Evolutionary conservation across 2,113 vertebrate species (phyloP).

Genomic region (Melanotaenia duboulayi): DNA sequence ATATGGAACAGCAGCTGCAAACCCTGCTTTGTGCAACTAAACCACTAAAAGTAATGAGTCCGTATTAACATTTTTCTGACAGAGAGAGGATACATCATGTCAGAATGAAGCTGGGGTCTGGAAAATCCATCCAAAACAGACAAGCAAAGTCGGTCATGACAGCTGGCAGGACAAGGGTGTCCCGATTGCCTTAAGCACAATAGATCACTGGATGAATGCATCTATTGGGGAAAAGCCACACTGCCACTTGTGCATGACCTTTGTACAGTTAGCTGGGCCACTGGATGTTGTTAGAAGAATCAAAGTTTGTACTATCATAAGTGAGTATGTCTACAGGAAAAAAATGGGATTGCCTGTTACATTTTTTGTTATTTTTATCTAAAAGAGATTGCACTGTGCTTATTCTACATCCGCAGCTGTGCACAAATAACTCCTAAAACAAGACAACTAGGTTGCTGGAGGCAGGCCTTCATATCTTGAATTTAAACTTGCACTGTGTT

Average conservation of each 20-base stretch:
- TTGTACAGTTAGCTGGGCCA: slow-evolving; percentile 7
- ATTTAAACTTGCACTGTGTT: not conserved
- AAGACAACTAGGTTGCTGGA: no score
- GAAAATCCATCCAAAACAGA: slow-evolving; percentile 55
- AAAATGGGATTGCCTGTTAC: no score
- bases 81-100: slow-evolving; percentile 9
- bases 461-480: not conserved
- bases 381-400: no score
- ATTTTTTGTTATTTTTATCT: not conserved
- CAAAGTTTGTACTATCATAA: not conserved
- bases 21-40: slow-evolving; percentile 6
- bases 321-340: not conserved
- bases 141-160: slow-evolving; percentile 65
- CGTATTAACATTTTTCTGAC: not conserved
- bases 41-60: not conserved
- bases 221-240: slow-evolving; percentile 44
- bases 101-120: slow-evolving; percentile 23
- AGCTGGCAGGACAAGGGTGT: slow-evolving; percentile 60
- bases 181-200: slow-evolving; percentile 60
- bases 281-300: not conserved
- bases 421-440: no score
- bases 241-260: slow-evolving; percentile 19
- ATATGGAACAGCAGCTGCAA: not conserved
- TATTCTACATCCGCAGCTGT: no score
- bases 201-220: slow-evolving; percentile 58